These are phyloP conservation scores for Gnatocerus cornutus DNA, from an alignment of 2,888 invertebrate genomes.

Conservation along the genomic window DNA sequence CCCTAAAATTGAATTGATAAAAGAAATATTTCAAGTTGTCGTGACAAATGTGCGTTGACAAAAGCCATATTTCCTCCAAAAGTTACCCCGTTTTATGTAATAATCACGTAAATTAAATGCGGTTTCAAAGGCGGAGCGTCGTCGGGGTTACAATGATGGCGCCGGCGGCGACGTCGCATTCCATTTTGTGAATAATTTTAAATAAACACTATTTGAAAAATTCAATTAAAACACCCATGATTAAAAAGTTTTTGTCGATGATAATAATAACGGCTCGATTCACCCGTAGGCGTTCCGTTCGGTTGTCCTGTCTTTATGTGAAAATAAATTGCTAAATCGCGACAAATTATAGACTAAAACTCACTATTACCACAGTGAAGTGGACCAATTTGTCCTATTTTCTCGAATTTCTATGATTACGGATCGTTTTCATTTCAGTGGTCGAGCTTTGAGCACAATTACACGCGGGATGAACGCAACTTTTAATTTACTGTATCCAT, in stretches of 20 bases:
- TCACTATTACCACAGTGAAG: slow-evolving; percentile 47
- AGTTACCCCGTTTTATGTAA: slow-evolving; percentile 40
- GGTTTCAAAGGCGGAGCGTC: slow-evolving; percentile 49
- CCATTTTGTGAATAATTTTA: slow-evolving; percentile 5
- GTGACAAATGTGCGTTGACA: slow-evolving; percentile 45
- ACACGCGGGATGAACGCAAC: neutral
- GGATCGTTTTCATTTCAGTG: slow-evolving; percentile 56
- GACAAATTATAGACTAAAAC: slow-evolving; percentile 59
- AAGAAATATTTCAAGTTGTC: slow-evolving; percentile 11
- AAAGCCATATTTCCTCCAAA: slow-evolving; percentile 36
- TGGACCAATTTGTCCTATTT: slow-evolving; percentile 57
- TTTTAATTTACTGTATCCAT: slow-evolving; percentile 27
- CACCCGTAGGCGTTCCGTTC: slow-evolving; percentile 23
- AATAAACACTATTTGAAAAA: slow-evolving; percentile 10
- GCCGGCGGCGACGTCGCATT: slow-evolving; percentile 45
- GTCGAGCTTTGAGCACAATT: slow-evolving; percentile 40
- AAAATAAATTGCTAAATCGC: slow-evolving; percentile 59
- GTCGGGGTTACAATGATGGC: slow-evolving; percentile 48
- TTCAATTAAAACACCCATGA: slow-evolving; percentile 19
- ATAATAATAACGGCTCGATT: slow-evolving; percentile 15
- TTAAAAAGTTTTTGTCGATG: slow-evolving; percentile 27
- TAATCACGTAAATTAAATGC: slow-evolving; percentile 47
- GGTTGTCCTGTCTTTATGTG: slow-evolving; percentile 46
- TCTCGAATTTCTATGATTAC: slow-evolving; percentile 60
- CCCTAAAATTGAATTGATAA: neutral